Conservation (phyloP, 2,113 vertebrate genomes). For the Penelope pileata region DNA sequence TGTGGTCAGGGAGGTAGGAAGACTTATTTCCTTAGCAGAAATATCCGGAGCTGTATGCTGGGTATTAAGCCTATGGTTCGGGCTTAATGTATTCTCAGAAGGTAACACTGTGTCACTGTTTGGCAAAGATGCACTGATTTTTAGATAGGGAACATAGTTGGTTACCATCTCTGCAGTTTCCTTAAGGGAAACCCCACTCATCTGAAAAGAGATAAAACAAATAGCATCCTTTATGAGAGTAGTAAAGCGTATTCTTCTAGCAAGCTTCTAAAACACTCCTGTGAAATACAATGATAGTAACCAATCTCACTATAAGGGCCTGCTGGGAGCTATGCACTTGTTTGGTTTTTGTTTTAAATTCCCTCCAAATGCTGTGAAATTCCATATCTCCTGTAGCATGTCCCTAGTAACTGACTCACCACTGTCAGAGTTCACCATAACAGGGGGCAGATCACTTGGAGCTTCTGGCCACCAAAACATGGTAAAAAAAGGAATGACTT, state of each 20-base stretch:
- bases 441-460: not conserved
- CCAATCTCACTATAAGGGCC: not conserved
- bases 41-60: not conserved
- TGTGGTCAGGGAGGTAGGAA: not conserved
- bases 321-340: not conserved
- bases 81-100: not conserved
- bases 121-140: not conserved
- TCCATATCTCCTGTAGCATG: not conserved
- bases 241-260: not conserved
- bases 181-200: not conserved
- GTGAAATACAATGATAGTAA: not conserved
- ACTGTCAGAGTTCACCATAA: not conserved
- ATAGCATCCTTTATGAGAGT: not conserved
- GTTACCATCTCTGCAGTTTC: not conserved
- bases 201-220: constrained; percentile 26
- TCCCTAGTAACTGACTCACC: not conserved
- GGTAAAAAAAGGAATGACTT: not conserved
- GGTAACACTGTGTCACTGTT: not conserved
- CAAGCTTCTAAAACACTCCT: constrained; percentile 4
- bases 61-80: constrained; percentile 6
- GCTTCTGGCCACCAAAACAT: not conserved
- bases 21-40: not conserved
- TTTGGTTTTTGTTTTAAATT: not conserved
- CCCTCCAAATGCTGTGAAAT: not conserved
- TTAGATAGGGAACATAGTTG: not conserved